Percentiles rank a stretch among this genome's conserved stretches.
Conservation (phyloP, 2,113 vertebrate species). For the Nyctibius bracteatus region DNA sequence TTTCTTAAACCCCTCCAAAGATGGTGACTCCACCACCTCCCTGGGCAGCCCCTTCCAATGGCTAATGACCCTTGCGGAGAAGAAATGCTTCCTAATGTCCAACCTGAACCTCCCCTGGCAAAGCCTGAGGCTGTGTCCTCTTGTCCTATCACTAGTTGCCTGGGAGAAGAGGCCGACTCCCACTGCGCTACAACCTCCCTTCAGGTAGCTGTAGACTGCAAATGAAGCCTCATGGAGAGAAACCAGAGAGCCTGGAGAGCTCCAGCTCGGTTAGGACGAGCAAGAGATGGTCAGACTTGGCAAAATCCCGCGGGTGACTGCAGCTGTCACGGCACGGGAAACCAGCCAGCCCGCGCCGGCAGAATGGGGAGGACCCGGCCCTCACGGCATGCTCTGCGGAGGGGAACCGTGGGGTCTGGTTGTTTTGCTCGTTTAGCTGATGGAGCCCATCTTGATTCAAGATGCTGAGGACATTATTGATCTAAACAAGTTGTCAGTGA, state of each 20-base stretch:
- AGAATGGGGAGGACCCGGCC: not conserved
- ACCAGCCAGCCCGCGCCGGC: fast-evolving
- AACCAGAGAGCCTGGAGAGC: not conserved
- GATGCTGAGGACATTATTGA: constrained; percentile 67
- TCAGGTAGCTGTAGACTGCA: no score
- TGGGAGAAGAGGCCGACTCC: no score
- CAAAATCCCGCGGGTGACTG: fast-evolving
- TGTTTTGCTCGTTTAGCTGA: not conserved
- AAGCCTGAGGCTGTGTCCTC: no score
- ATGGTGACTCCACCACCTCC: no score
- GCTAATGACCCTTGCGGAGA: no score
- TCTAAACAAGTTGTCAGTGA: constrained; percentile 74
- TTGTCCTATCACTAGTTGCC: no score
- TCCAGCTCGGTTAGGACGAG: not conserved
- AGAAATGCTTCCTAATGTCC: no score
- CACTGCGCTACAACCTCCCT: no score
- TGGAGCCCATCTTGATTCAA: constrained; percentile 44
- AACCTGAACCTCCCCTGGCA: no score
- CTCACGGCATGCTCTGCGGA: not conserved
- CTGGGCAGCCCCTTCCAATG: no score
- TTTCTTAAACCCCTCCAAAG: no score
- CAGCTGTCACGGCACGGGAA: not conserved
- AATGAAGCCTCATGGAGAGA: not conserved
- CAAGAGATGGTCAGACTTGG: not conserved
- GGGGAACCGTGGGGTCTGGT: not conserved